phyloP scores from a whole-genome alignment of 2,113 vertebrate genomes.

The Podocnemis expansa region DNA sequence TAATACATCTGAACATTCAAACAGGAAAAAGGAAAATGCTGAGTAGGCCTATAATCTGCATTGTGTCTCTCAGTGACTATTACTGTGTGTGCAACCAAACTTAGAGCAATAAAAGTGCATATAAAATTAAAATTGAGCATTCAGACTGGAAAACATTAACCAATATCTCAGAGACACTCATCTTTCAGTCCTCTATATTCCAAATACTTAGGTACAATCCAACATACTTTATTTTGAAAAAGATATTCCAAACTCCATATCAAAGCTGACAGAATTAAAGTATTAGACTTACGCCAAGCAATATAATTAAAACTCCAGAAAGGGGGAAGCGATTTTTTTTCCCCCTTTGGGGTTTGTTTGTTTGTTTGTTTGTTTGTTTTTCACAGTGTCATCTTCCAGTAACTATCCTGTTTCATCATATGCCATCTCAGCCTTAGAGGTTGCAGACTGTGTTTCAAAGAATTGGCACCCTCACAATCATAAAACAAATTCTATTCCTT shows the following conservation, averaged over 20 bases:
- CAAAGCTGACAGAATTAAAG: slow-evolving; percentile 44
- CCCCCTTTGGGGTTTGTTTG: not conserved
- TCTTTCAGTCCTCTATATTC: slow-evolving; percentile 42
- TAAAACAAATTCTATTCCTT: slow-evolving; percentile 68
- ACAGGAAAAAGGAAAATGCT: not conserved
- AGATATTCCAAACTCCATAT: slow-evolving; percentile 24
- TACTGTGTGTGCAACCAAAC: not conserved
- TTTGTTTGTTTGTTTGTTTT: slow-evolving; percentile 7
- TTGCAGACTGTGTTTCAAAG: slow-evolving; percentile 66
- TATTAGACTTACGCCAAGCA: slow-evolving; percentile 51
- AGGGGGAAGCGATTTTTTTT: slow-evolving; percentile 13
- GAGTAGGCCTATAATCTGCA: slow-evolving; percentile 15
- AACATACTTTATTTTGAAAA: slow-evolving; percentile 21
- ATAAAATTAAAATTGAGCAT: not conserved
- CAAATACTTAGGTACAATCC: slow-evolving; percentile 34
- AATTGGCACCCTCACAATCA: slow-evolving; percentile 66
- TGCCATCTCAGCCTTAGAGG: slow-evolving; percentile 57
- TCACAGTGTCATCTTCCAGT: slow-evolving; percentile 47
- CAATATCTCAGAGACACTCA: slow-evolving; percentile 3
- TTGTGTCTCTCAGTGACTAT: not conserved
- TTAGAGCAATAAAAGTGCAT: not conserved
- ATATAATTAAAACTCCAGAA: slow-evolving; percentile 40
- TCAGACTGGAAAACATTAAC: slow-evolving; percentile 1
- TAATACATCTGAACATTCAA: not conserved
- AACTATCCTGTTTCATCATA: slow-evolving; percentile 61